Conservation (phyloP, 2,888 invertebrate species). For the Nomada lathburiana region DNA sequence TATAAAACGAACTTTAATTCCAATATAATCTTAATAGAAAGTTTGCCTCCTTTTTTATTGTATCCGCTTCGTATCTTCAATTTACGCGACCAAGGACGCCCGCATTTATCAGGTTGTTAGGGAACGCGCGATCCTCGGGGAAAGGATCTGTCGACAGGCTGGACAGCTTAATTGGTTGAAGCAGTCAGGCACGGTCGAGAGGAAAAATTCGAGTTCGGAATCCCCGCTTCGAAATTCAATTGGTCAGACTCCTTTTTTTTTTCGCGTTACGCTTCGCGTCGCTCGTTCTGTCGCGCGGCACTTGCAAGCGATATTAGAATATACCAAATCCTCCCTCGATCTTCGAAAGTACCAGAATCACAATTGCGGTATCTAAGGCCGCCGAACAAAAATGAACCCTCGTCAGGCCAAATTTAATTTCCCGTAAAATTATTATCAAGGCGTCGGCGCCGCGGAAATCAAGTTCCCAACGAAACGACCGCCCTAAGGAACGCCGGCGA, state of each 20-base stretch:
- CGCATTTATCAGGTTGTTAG: constrained; percentile 27
- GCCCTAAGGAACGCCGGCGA: no score
- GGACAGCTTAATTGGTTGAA: constrained; percentile 36
- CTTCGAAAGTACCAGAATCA: no score
- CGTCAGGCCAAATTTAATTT: no score
- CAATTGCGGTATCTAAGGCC: no score
- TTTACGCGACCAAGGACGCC: constrained; percentile 22
- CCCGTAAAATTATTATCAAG: no score
- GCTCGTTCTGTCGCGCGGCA: constrained; percentile 15
- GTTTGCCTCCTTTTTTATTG: neutral
- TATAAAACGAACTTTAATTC: neutral
- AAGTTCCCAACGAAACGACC: no score
- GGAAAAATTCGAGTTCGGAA: constrained; percentile 28
- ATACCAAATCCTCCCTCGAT: no score
- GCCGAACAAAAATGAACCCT: no score
- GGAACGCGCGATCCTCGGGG: constrained; percentile 10
- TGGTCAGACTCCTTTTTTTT: neutral
- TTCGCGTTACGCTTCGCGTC: neutral
- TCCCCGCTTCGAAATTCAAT: constrained; percentile 27
- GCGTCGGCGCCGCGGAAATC: no score
- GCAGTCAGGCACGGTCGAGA: constrained; percentile 31
- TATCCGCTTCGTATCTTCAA: neutral
- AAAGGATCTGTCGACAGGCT: constrained; percentile 33
- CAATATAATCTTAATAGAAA: no score
- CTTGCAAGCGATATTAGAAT: neutral